Conservation (phyloP, 2,113 vertebrate species). For the Pongo abelii region DNA sequence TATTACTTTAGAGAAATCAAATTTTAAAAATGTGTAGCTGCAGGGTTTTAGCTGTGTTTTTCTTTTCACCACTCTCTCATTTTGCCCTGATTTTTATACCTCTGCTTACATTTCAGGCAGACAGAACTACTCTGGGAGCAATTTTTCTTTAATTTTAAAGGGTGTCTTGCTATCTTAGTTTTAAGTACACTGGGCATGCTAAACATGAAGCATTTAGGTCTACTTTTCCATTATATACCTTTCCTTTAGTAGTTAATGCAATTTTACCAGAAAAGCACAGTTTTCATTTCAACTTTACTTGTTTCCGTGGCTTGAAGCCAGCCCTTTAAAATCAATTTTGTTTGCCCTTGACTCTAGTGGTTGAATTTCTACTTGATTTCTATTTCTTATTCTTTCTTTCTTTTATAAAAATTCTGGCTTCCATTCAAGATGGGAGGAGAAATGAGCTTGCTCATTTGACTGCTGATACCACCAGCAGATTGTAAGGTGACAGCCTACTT, state of each 20-base stretch:
- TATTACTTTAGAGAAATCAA: not conserved
- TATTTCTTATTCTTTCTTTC: slow-evolving; percentile 63
- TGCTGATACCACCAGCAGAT: not conserved
- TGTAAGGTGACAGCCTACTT: not conserved
- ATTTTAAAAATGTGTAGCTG: not conserved
- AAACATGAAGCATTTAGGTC: not conserved
- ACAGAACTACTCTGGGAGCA: not conserved
- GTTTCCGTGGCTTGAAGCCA: slow-evolving; percentile 69
- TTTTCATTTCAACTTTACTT: slow-evolving; percentile 45
- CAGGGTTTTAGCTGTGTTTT: not conserved
- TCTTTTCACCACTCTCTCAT: not conserved
- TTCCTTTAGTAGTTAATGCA: not conserved
- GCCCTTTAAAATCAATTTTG: slow-evolving; percentile 73
- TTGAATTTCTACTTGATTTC: slow-evolving; percentile 73
- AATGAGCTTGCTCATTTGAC: not conserved
- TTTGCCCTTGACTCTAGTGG: slow-evolving; percentile 70
- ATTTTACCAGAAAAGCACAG: slow-evolving; percentile 39
- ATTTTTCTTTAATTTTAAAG: slow-evolving; percentile 52
- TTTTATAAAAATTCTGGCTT: slow-evolving; percentile 61
- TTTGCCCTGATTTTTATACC: slow-evolving; percentile 3
- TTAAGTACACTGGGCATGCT: not conserved
- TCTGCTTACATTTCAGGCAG: not conserved
- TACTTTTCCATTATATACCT: not conserved
- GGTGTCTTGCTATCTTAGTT: not conserved
- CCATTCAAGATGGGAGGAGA: slow-evolving; percentile 47